Evolutionary conservation across 2,888 invertebrate genomes (phyloP).

Genomic region (Neria commutata): DNA sequence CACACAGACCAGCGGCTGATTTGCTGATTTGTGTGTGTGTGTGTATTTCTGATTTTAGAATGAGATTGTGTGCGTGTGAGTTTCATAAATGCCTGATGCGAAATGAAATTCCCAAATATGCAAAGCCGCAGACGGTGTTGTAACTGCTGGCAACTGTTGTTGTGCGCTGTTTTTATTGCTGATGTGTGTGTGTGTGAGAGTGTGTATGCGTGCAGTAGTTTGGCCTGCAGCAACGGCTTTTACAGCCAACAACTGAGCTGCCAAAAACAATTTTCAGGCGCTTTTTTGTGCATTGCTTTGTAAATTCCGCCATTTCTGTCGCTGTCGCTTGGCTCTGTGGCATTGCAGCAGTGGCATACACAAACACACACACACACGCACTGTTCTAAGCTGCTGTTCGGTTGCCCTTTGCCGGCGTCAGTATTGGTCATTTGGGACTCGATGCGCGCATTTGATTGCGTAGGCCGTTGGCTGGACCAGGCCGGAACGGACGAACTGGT

Average conservation of each 20-base stretch:
- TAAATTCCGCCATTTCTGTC: not conserved
- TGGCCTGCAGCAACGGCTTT: not conserved
- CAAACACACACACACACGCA: not conserved
- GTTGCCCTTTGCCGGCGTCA: not conserved
- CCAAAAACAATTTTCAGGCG: not conserved
- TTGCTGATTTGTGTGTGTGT: too few relatives aligned
- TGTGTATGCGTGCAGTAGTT: not conserved
- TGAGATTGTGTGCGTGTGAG: too few relatives aligned
- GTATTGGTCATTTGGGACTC: too few relatives aligned
- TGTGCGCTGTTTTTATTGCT: not conserved
- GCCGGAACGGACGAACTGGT: not conserved
- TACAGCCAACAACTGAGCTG: not conserved
- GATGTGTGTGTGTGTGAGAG: not conserved
- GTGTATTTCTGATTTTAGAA: too few relatives aligned
- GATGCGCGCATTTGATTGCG: not conserved
- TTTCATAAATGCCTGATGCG: conserved; percentile 1
- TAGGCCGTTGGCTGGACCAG: not conserved
- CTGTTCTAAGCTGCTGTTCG: not conserved
- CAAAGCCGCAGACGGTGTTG: too few relatives aligned
- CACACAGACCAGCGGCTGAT: too few relatives aligned
- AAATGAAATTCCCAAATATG: not conserved
- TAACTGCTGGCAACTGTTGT: not conserved
- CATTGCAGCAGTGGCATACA: not conserved
- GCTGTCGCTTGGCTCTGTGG: not conserved
- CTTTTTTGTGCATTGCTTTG: not conserved